These are phyloP conservation scores for Drosophila mettleri DNA, from an alignment of 2,888 invertebrate genomes.

Conservation along the genomic window DNA sequence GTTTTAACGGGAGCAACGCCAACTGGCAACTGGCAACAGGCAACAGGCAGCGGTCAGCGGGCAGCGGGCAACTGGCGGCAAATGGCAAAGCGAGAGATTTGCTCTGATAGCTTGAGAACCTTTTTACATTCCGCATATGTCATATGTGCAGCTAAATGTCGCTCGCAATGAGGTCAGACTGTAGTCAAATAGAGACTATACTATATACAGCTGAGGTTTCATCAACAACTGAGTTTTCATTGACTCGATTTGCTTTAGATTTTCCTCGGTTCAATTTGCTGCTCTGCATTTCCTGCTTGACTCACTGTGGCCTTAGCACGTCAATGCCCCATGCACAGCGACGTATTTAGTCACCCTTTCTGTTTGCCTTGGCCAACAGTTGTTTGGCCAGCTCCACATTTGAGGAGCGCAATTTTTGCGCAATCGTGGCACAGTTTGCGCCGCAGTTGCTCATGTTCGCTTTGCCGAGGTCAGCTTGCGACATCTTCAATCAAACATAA, in stretches of 20 bases:
- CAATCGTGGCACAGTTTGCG: slow-evolving; percentile 39
- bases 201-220: too few relatives aligned
- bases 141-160: slow-evolving; percentile 48
- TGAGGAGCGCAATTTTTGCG: slow-evolving; percentile 29
- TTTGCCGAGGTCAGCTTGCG: slow-evolving; percentile 71
- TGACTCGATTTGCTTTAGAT: background rate
- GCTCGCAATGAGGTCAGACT: slow-evolving; percentile 18
- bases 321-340: slow-evolving; percentile 9
- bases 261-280: too few relatives aligned
- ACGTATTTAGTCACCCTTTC: slow-evolving; percentile 28
- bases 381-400: slow-evolving; percentile 42
- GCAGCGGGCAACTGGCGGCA: slow-evolving; percentile 49
- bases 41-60: background rate
- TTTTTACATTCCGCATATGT: slow-evolving; percentile 42
- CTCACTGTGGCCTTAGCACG: too few relatives aligned
- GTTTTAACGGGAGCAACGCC: slow-evolving; percentile 71
- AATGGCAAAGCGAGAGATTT: slow-evolving; percentile 61
- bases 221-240: too few relatives aligned
- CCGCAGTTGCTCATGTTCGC: slow-evolving; percentile 54
- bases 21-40: slow-evolving; percentile 16
- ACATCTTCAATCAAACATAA: slow-evolving; percentile 75
- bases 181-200: too few relatives aligned
- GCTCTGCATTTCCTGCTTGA: background rate
- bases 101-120: slow-evolving; percentile 43
- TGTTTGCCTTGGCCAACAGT: slow-evolving; percentile 17